Percentiles rank a stretch among this genome's conserved stretches.
Conservation (phyloP, 2,113 vertebrate genomes). For the Cheilinus undulatus region DNA sequence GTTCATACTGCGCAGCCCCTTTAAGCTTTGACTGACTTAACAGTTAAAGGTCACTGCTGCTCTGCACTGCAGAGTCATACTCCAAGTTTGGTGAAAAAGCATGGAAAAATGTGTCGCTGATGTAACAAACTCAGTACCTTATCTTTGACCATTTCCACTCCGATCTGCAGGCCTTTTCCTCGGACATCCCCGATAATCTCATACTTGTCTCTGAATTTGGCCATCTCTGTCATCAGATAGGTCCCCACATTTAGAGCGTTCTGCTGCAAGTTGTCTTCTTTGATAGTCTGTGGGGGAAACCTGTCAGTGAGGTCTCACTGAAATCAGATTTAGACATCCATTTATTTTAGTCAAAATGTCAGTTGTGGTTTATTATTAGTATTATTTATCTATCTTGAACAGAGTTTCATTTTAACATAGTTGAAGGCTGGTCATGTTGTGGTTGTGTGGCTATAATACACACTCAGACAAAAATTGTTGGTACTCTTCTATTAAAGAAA, state of each 20-base stretch:
- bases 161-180: conserved; percentile 94
- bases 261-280: conserved; percentile 87
- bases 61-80: conserved; percentile 52
- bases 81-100: no score
- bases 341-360: no score
- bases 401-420: no score
- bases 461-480: no score
- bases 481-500: no score
- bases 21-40: not conserved
- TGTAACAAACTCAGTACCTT: conserved; percentile 83
- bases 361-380: no score
- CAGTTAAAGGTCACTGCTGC: conserved; percentile 13
- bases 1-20: no score
- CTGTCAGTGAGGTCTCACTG: no score
- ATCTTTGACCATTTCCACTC: conserved; percentile 94
- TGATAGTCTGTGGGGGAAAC: conserved; percentile 84
- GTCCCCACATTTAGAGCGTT: conserved; percentile 88
- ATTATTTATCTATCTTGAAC: no score
- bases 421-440: no score
- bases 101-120: not conserved
- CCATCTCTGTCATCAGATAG: conserved; percentile 87
- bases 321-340: no score
- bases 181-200: conserved; percentile 94
- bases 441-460: no score
- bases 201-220: conserved; percentile 89